Evolutionary conservation across 2,113 vertebrate species (phyloP), one percentile per base, ranked within the genome.

Genomic region (Mus pahari): DNA sequence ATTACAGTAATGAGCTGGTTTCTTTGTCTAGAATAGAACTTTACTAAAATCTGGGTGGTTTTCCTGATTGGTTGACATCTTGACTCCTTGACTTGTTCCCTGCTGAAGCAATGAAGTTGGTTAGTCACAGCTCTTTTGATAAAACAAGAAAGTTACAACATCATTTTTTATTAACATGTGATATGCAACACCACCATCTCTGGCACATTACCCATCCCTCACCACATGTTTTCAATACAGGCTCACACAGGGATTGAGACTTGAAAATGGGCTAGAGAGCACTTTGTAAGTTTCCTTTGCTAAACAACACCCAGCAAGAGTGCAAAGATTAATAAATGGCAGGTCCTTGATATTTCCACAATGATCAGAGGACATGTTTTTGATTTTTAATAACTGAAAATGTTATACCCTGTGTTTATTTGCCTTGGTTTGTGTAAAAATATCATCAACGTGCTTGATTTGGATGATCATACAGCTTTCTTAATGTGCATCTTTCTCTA

Each of bases 371-470:
- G 64, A 28, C 62, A 94, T 83, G 92, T 81, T 60, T 58, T 17
- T 45, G 78, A 91, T 74, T 91, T 92, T 91, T 77, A 90, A 91
- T 62, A 87, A 39, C 45, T 88, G 42, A 94, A 90, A 86, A 81
- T 68, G 9, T 84, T 90, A 62, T 90, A 64, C 24, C 62, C 10
- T 68, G 26, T 20, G 19, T 11, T 70, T 70, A 68, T 11, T 86
- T 86, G 31, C 9, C 19, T 48, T 70, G 28, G 19, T 86, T 86
- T 86, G 10, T 53, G 7, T 36, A n/a, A 90, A 95, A 83, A 78
- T 87, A 73, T 55, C 42, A 90, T 70, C 53, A 86, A 81, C 19
- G 0, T 94, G 64, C 24, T 31, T 24, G 62, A 90, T 42, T 92
- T 88, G 82, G 82, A 89, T 14, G 86, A 48, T 50, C 20, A n/a